Percentiles rank a stretch among this genome's conserved stretches.
phyloP scores from a whole-genome alignment of 2,113 vertebrate species.

The Balaeniceps rex region DNA sequence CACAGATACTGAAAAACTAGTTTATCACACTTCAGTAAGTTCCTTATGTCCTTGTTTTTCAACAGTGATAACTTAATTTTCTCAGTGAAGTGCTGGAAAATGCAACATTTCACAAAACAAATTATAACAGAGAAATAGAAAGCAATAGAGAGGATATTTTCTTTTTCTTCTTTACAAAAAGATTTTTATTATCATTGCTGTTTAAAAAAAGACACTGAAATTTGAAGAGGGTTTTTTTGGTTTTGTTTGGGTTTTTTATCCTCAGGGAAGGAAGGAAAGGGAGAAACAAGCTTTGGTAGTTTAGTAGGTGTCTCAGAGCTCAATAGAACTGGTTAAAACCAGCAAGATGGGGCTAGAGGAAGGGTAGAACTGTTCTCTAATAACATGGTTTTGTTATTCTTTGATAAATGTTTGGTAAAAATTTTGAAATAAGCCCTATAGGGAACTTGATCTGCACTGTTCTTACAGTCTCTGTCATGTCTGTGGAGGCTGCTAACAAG shows the following conservation, averaged over 20 bases:
- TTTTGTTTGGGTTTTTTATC: not conserved
- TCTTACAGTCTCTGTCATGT: not conserved
- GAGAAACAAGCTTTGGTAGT: not conserved
- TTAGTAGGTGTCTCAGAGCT: not conserved
- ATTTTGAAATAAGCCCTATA: not conserved
- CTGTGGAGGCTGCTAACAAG: not conserved
- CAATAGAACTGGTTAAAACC: not conserved
- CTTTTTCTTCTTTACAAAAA: not conserved
- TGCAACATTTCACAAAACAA: constrained; percentile 25
- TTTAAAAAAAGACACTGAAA: not conserved
- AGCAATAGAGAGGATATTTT: not conserved
- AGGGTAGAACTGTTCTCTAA: not conserved
- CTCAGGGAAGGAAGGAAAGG: not conserved
- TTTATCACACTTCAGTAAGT: constrained; percentile 43
- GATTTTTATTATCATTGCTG: not conserved
- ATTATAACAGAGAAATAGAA: not conserved
- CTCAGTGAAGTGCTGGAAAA: constrained; percentile 14
- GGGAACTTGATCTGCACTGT: not conserved
- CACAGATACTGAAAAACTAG: constrained; percentile 15
- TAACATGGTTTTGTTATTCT: not conserved
- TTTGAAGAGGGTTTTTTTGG: not conserved
- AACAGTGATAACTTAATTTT: constrained; percentile 46
- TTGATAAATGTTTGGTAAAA: not conserved
- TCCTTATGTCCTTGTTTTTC: constrained; percentile 46
- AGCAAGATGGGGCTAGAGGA: not conserved